phyloP scores from a whole-genome alignment of 53 echinoderm and acorn worm species.

The Zoroaster sp. region DNA sequence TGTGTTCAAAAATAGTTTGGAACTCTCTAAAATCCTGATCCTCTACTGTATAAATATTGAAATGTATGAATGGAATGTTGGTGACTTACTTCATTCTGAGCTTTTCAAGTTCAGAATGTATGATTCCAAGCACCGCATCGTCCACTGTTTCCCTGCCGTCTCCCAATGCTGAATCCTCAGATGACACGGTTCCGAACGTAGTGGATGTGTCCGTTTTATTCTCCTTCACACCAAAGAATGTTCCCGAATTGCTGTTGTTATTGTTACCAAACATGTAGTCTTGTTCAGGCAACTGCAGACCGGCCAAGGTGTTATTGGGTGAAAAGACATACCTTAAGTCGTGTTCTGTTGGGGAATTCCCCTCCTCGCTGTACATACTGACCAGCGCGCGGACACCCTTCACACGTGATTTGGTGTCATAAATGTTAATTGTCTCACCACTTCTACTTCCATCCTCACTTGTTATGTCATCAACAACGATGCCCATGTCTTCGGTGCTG shows the following conservation, averaged over 20 bases:
- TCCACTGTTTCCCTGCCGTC: slow-evolving; percentile 32
- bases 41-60: too few species aligned
- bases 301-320: not conserved
- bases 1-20: too few species aligned
- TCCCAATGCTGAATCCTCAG: slow-evolving; percentile 49
- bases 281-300: slow-evolving; percentile 4
- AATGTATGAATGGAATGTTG: slow-evolving; percentile 13
- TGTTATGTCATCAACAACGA: slow-evolving; percentile 18
- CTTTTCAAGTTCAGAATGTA: slow-evolving; percentile 48
- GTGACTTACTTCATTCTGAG: slow-evolving; percentile 34
- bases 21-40: too few species aligned
- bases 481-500: slow-evolving; percentile 55
- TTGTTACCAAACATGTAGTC: slow-evolving; percentile 36
- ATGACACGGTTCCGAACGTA: slow-evolving; percentile 21
- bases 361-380: slow-evolving; percentile 38
- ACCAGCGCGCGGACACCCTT: slow-evolving; percentile 38
- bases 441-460: slow-evolving; percentile 32
- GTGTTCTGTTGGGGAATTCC: not conserved
- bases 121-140: slow-evolving; percentile 33
- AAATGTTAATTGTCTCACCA: not conserved
- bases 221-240: not conserved
- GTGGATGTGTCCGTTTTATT: not conserved
- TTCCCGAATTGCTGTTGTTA: slow-evolving; percentile 29
- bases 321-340: not conserved
- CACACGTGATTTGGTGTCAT: slow-evolving; percentile 38